Percentiles rank a stretch among this genome's conserved stretches.
Conservation (phyloP, 2,888 invertebrate genomes). For the Eupithecia centaureata region DNA sequence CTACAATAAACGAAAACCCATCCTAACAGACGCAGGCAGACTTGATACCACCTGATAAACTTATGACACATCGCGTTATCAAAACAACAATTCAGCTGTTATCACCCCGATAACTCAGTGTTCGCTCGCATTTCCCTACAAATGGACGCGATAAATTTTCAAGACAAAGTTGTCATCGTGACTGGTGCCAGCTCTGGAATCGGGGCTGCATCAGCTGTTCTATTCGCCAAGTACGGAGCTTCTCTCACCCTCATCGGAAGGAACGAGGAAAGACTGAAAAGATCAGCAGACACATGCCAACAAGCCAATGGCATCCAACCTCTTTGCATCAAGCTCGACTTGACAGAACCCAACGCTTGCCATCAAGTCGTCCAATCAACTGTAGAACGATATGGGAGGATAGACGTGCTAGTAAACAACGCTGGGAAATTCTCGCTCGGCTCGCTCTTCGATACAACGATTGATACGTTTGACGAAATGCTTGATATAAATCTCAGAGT, state of each 20-base stretch:
- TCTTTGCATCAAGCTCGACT: conserved; percentile 79
- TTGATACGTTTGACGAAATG: conserved; percentile 91
- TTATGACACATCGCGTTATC: conserved; percentile 28
- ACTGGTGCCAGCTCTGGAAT: conserved; percentile 70
- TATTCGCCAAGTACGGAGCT: conserved; percentile 61
- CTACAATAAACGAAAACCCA: background rate
- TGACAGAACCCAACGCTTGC: conserved; percentile 86
- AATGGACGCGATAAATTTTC: conserved; percentile 58
- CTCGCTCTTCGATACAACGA: conserved; percentile 90
- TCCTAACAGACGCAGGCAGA: background rate
- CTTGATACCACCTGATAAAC: conserved; percentile 12
- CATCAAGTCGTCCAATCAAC: conserved; percentile 86
- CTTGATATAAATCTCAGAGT: conserved; percentile 92
- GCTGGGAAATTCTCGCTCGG: conserved; percentile 88
- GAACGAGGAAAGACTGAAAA: conserved; percentile 56
- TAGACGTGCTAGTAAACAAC: conserved; percentile 91
- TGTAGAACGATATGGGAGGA: conserved; percentile 84
- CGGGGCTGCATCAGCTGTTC: conserved; percentile 61
- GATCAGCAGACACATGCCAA: conserved; percentile 53
- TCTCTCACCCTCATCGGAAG: conserved; percentile 61
- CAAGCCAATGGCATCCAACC: conserved; percentile 48
- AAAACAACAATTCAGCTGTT: conserved; percentile 10
- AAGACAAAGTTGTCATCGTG: conserved; percentile 64
- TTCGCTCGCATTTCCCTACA: background rate
- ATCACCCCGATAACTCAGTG: conserved; percentile 22